Base-by-base conservation (phyloP, 2,113 vertebrate species). In the Scolopax mira region DNA sequence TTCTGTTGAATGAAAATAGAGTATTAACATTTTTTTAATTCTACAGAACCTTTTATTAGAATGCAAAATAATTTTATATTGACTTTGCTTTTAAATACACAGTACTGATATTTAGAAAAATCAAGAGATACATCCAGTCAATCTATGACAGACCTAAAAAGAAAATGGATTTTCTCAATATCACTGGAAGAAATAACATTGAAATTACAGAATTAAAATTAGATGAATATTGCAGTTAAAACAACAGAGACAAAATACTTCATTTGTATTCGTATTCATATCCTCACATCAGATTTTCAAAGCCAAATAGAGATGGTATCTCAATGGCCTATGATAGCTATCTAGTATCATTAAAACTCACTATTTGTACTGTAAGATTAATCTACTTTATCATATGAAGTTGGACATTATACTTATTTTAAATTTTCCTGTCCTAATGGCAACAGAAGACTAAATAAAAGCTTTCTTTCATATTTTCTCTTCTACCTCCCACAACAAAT, bases 311-410 rank as follows among this genome's bases (percentile, higher is more conserved):
- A 71, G 8, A 41, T 28, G 66, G 27, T 6, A 73, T 14, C 46
- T 77, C 7, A 9, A 27, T 57, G 31, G 7, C 28, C 67, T 73
- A 28, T 0, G 0, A 57, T 27, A 28, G 18, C 31, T 81, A 18
- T 14, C 37, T 25, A 69, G 12, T 80, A 62, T 74, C 7, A 65
- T 30, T 66, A 86, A 86, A 83, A 78, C 4, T 42, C 17, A 51
- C 22, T 69, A 65, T 75, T 69, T 73, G 27, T 57, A 71, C 13
- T 61, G n/a, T 22, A 60, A 60, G 35, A 85, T 82, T 60, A 30
- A 75, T 48, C 4, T 69, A 41, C 7, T 15, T 16, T 9, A 78
- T 24, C 0, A 62, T 67, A 42, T 90, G 18, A 86, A 66, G 18
- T n/a, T 79, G 23, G 15, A 17, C 62, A 78, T 49, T n/a, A 49